Conservation (phyloP, 2,113 vertebrate genomes). For the Zapus hudsonius region DNA sequence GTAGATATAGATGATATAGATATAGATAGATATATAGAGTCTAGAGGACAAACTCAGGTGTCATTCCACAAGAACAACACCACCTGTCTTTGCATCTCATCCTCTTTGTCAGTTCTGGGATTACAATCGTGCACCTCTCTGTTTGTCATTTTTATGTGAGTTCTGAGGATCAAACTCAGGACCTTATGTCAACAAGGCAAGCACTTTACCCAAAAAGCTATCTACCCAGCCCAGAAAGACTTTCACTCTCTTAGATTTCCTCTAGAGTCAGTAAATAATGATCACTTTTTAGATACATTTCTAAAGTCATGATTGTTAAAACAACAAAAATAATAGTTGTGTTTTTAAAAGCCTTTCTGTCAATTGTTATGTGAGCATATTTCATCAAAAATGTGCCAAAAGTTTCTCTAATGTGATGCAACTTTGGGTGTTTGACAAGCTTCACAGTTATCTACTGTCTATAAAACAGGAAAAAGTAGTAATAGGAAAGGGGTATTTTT, state of each 20-base stretch:
- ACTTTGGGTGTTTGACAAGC: neutral
- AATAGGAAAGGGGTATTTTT: neutral
- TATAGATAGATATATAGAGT: too few species aligned
- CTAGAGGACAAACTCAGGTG: too few species aligned
- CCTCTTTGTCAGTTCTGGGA: too few species aligned
- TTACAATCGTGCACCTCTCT: too few species aligned
- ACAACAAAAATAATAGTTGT: slow-evolving; percentile 42
- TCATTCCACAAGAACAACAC: too few species aligned
- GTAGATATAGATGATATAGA: too few species aligned
- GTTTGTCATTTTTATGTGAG: too few species aligned
- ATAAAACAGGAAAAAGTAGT: neutral
- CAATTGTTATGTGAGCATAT: neutral
- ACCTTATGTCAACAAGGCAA: too few species aligned
- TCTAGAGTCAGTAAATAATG: neutral
- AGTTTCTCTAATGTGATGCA: neutral
- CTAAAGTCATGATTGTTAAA: slow-evolving; percentile 43
- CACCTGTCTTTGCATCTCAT: too few species aligned
- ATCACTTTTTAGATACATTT: slow-evolving; percentile 10
- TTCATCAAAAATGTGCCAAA: slow-evolving; percentile 16
- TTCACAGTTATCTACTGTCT: neutral
- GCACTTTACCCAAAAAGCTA: too few species aligned
- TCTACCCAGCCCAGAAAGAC: too few species aligned
- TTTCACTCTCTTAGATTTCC: slow-evolving; percentile 18
- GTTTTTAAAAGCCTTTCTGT: slow-evolving; percentile 15
- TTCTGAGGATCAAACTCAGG: too few species aligned